phyloP scores from a whole-genome alignment of 2,888 invertebrate genomes.

The Orchestes rusci region DNA sequence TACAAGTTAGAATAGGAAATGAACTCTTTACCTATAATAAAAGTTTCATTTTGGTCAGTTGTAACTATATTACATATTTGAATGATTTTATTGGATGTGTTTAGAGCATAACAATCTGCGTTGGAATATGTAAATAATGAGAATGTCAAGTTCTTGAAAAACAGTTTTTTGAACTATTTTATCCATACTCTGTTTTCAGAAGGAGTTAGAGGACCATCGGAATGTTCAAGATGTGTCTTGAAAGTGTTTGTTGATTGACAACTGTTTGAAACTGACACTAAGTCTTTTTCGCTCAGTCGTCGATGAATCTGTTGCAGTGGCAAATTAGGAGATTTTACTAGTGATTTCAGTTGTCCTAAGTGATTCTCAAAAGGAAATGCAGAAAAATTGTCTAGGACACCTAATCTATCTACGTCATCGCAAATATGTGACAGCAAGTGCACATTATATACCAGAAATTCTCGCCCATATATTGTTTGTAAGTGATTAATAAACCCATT shows the following conservation, averaged over 20 bases:
- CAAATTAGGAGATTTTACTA: slow-evolving; percentile 9
- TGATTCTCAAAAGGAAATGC: slow-evolving; percentile 26
- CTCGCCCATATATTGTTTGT: slow-evolving; percentile 21
- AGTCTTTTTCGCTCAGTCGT: slow-evolving; percentile 1
- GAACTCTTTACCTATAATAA: slow-evolving; percentile 5
- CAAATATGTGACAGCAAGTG: slow-evolving; percentile 24
- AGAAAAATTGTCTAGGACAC: slow-evolving; percentile 21
- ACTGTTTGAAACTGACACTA: too few relatives aligned
- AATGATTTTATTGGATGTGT: slow-evolving; percentile 4
- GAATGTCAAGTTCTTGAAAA: slow-evolving; percentile 3
- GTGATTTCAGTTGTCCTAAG: slow-evolving; percentile 18
- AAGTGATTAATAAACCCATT: slow-evolving; percentile 17
- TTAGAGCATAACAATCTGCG: slow-evolving; percentile 2
- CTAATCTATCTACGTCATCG: slow-evolving; percentile 24
- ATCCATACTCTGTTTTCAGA: not conserved
- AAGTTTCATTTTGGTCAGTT: not conserved
- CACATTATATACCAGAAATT: slow-evolving; percentile 25
- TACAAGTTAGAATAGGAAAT: slow-evolving; percentile 4
- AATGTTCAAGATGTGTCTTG: not conserved
- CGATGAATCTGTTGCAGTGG: slow-evolving; percentile 18
- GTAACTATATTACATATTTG: slow-evolving; percentile 4
- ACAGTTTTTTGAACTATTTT: slow-evolving; percentile 3
- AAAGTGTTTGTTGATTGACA: too few relatives aligned
- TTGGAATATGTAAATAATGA: slow-evolving; percentile 2
- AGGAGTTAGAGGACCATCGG: slow-evolving; percentile 1